A percentile compares a stretch with the other conserved stretches of the same genome.
Evolutionary conservation across 2,797 vertebrate genomes (phyloP).

Genomic region (Erithacus rubecula): DNA sequence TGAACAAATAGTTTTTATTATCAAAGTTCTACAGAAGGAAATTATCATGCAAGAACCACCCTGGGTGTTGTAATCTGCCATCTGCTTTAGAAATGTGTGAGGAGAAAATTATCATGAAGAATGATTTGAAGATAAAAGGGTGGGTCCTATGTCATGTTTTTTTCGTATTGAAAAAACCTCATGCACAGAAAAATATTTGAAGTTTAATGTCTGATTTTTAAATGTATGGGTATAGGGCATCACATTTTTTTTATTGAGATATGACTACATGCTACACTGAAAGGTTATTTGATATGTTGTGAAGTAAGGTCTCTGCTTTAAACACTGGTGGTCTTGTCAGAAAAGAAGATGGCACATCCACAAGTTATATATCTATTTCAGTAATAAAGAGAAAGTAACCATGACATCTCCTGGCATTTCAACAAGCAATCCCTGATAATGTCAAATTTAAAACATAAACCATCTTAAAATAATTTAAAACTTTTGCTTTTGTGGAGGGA

Average conservation of each 20-base stretch:
- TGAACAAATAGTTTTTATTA: neutral
- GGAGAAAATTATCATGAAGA: neutral
- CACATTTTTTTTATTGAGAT: neutral
- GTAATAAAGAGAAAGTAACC: neutral
- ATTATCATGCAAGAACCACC: neutral
- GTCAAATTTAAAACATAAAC: neutral
- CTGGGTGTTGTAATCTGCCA: neutral
- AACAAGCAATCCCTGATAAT: neutral
- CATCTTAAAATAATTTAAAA: neutral
- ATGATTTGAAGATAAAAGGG: neutral
- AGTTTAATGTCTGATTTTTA: neutral
- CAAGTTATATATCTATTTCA: neutral
- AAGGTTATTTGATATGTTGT: neutral
- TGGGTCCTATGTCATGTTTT: neutral
- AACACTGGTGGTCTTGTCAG: neutral
- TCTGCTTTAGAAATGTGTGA: neutral
- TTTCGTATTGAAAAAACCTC: neutral
- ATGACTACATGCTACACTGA: neutral
- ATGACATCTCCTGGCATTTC: neutral
- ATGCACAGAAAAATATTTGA: neutral
- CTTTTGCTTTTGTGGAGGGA: neutral
- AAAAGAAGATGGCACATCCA: neutral
- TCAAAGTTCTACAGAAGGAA: neutral
- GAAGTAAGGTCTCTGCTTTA: neutral
- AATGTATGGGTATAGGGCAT: neutral